Base-by-base conservation (phyloP, 2,888 invertebrate species). In the Platypus cylindrus region DNA sequence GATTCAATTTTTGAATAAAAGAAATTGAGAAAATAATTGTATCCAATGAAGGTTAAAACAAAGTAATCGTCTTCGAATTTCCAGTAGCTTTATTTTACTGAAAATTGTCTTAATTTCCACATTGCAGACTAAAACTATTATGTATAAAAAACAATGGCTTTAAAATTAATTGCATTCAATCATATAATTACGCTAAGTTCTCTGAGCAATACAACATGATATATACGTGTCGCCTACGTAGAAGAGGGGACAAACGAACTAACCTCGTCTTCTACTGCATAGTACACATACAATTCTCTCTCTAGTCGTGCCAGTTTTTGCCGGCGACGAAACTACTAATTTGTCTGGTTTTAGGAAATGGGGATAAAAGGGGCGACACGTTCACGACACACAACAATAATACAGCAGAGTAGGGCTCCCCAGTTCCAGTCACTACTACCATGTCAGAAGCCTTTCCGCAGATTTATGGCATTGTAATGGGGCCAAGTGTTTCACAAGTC, bases 401-500 rank as follows among this genome's bases (percentile, higher is more conserved):
- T n/a, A n/a, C n/a, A n/a, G n/a, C n/a, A n/a, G n/a, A n/a, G n/a
- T n/a, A n/a, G 15, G 29, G 33, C 55, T 48, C 52, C 49, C 38
- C 40, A n/a, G n/a, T n/a, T n/a, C n/a, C n/a, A n/a, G n/a, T n/a
- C n/a, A n/a, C n/a, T n/a, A n/a, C n/a, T n/a, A 43, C 38, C 40
- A 34, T 43, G 48, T 45, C 45, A 41, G 46, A 50, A 49, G 51
- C 49, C 49, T 53, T 49, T 48, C 46, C 47, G 50, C 54, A 65
- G 68, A 70, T 70, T 70, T 70, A 70, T 70, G 59, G 67, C 63
- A 62, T 64, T 63, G 68, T 69, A 68, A 68, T 69, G 66, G 69
- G 68, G 67, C 68, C 68, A 69, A 69, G 68, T 68, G 68, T 65
- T 68, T 69, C 67, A 63, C 68, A 65, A 67, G 67, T 68, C 68